Evolutionary conservation across 2,888 invertebrate species (phyloP), one percentile per base, ranked within the genome.

Genomic region (Liopterus haemorrhoidalis): DNA sequence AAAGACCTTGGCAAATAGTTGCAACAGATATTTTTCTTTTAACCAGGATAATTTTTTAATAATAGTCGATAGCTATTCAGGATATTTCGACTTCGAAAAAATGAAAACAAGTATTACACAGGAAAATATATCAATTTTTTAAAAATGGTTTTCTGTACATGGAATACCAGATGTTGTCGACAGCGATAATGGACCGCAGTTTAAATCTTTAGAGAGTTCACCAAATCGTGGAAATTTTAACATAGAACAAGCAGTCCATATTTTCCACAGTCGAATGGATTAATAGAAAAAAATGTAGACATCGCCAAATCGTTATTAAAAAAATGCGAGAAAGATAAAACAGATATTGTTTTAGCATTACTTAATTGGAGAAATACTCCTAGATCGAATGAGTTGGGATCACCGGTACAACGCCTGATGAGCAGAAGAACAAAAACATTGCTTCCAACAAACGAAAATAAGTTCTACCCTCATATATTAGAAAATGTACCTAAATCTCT

Each of bases 1-100:
- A 33, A 12, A 15, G 50, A 15, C 51, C 54, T 8, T 58, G 44
- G 22, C 35, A 49, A 42, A 48, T 48, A 21, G 28, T 55, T 11
- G 50, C 38, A 20, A 40, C 46, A 16, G 55, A 58, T 49, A 49
- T 57, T 41, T 49, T 51, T 49, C 57, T 44, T 43, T 48, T 39
- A 42, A 25, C n/a, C 37, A 41, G 11, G 49, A 51, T 30, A 41
- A 49, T 30, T 59, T 55, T 41, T 35, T 60, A 25, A 25, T 60
- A 5, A 35, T 58, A 27, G 46, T 53, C 6, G 58, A 59, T 46
- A 48, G 45, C 21, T 59, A 52, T 25, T 51, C 49, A 27, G 54
- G 55, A 32, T 57, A 46, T 45, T 36, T 54, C 24, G 55, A 57
- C 41, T 36, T 53, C 12, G 33, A 45, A n/a, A 15, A 37, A 22